Percentiles rank a stretch among this genome's conserved stretches.
Conservation (phyloP, 2,888 invertebrate genomes). For the Tricholauxania praeusta region DNA sequence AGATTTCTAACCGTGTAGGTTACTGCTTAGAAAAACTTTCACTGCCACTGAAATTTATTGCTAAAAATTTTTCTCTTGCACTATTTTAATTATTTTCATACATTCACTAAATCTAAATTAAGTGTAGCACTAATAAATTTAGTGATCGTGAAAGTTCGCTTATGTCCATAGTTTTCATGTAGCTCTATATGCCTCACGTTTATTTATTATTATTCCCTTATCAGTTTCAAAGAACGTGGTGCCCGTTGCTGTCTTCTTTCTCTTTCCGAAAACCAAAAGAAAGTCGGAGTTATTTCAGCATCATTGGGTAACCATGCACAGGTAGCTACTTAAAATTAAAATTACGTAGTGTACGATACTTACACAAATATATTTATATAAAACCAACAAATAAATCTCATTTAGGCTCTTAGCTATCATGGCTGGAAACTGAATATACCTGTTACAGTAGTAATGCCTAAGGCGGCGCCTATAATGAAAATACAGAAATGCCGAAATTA, state of each 20-base stretch:
- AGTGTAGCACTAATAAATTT: too few relatives aligned
- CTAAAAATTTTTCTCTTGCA: too few relatives aligned
- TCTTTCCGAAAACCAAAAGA: conserved; percentile 78
- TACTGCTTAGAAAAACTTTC: too few relatives aligned
- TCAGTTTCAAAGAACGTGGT: conserved; percentile 93
- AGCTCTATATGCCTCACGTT: too few relatives aligned
- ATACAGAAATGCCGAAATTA: conserved; percentile 87
- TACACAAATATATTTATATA: not conserved
- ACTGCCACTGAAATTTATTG: too few relatives aligned
- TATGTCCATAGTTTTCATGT: too few relatives aligned
- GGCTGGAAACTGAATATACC: conserved; percentile 78
- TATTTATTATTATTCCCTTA: not conserved
- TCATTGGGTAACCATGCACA: conserved; percentile 96
- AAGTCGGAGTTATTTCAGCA: conserved; percentile 88
- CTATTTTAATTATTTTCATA: too few relatives aligned
- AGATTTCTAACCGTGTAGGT: too few relatives aligned
- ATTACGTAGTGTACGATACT: not conserved
- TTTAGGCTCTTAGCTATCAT: conserved; percentile 77
- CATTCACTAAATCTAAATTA: too few relatives aligned
- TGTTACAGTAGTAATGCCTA: conserved; percentile 94
- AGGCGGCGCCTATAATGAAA: conserved; percentile 95
- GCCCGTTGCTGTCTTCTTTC: conserved; percentile 87
- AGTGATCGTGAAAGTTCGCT: too few relatives aligned
- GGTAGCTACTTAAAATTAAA: conserved; percentile 42
- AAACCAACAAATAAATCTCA: not conserved